Conservation (phyloP, 1,140 invertebrate species). For the Meloidogyne exigua region DNA sequence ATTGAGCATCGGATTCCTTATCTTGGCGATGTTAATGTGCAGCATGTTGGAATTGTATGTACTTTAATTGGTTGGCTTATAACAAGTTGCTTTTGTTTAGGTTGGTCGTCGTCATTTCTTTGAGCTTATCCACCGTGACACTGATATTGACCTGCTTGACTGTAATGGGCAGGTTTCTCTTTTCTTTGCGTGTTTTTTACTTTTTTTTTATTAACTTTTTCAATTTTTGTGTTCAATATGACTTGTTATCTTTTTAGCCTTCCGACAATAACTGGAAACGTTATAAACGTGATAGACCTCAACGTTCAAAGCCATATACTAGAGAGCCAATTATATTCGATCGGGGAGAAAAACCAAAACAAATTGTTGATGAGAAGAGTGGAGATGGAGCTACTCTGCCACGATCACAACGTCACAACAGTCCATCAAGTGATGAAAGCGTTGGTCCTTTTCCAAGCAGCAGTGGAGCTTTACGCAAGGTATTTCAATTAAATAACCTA, state of each 20-base stretch:
- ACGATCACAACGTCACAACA: not conserved
- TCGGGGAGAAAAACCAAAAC: not conserved
- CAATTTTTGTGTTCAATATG: not conserved
- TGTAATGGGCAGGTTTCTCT: conserved; percentile 4
- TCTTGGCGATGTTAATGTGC: not conserved
- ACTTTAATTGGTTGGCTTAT: too few relatives aligned
- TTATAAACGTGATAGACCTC: not conserved
- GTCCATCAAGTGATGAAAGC: not conserved
- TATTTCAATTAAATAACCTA: not conserved
- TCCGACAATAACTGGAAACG: not conserved
- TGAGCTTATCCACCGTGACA: conserved; percentile 14
- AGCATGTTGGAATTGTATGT: not conserved
- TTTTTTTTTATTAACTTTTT: not conserved
- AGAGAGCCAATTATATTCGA: not conserved
- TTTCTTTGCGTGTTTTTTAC: too few relatives aligned
- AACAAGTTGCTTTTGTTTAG: not conserved
- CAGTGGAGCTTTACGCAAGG: not conserved
- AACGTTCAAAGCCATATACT: not conserved
- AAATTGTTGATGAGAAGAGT: not conserved
- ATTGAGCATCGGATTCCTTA: not conserved
- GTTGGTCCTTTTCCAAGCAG: not conserved
- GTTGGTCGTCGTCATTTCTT: conserved; percentile 19
- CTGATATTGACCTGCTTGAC: conserved; percentile 6
- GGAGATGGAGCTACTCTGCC: not conserved
- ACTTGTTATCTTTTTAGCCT: not conserved